These are phyloP conservation scores for Calephelis virginiensis DNA, from an alignment of 1,140 invertebrate species.

Conservation along the genomic window DNA sequence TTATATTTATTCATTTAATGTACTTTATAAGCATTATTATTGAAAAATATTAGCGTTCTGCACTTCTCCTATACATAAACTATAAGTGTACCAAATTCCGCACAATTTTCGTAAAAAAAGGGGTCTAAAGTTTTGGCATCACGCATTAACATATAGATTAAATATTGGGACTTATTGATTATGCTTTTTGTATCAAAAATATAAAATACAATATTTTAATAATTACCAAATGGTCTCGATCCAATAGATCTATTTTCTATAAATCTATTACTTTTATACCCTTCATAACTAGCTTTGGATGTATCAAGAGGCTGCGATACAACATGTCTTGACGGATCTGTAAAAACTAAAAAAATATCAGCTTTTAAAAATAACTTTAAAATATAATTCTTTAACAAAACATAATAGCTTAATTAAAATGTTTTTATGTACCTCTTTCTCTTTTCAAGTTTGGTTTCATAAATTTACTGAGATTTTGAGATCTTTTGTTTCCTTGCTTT, in stretches of 20 bases:
- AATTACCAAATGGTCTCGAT: slow-evolving; percentile 40
- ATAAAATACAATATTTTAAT: not conserved
- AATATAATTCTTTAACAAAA: not conserved
- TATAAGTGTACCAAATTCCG: no score
- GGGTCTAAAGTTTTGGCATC: no score
- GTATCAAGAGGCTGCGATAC: slow-evolving; percentile 46
- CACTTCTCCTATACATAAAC: no score
- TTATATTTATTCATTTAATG: no score
- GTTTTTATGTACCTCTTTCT: slow-evolving; percentile 30
- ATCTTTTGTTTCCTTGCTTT: slow-evolving; percentile 25
- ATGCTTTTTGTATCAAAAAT: no score
- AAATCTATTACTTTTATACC: slow-evolving; percentile 40
- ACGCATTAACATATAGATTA: no score
- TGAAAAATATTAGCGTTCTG: no score
- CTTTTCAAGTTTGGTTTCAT: slow-evolving; percentile 26
- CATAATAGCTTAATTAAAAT: no score
- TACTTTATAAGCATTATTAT: no score
- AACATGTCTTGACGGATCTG: slow-evolving; percentile 62
- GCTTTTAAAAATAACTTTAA: not conserved
- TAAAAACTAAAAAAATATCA: slow-evolving; percentile 50
- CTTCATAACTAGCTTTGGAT: slow-evolving; percentile 34
- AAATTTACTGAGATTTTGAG: slow-evolving; percentile 31
- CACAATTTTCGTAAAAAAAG: no score
- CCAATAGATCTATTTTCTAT: slow-evolving; percentile 43
- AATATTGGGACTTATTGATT: not conserved